Evolutionary conservation across 2,797 vertebrate species (phyloP).

Genomic region (Falco berigora): DNA sequence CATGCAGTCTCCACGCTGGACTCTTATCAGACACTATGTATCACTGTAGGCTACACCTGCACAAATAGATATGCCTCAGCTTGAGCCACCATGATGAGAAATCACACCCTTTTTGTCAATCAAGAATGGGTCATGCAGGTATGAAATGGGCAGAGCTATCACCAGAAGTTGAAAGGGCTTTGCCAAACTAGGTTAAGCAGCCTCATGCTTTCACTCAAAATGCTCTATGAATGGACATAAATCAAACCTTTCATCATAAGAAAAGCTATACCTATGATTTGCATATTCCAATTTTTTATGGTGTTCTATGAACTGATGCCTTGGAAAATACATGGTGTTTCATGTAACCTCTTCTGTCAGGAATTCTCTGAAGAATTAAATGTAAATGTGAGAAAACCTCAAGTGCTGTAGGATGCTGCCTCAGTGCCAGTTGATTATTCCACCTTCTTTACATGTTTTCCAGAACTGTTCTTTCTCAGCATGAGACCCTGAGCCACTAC

Average conservation of each 20-base stretch:
- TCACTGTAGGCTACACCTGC: background rate
- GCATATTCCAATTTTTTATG: background rate
- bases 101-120: background rate
- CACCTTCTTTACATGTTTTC: background rate
- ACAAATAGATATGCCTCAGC: accelerated
- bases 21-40: background rate
- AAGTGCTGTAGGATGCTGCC: background rate
- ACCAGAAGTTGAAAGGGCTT: background rate
- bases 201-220: background rate
- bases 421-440: background rate
- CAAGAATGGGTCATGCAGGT: background rate
- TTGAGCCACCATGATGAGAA: background rate
- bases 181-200: background rate
- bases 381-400: background rate
- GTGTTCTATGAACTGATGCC: background rate
- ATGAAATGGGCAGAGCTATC: background rate
- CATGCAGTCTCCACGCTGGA: background rate
- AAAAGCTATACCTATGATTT: background rate
- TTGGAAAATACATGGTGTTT: background rate
- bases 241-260: background rate
- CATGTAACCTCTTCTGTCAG: background rate
- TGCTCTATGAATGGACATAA: background rate
- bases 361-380: background rate
- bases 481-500: background rate
- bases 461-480: background rate